phyloP scores from a whole-genome alignment of 2,113 vertebrate genomes.

The Nanger granti region DNA sequence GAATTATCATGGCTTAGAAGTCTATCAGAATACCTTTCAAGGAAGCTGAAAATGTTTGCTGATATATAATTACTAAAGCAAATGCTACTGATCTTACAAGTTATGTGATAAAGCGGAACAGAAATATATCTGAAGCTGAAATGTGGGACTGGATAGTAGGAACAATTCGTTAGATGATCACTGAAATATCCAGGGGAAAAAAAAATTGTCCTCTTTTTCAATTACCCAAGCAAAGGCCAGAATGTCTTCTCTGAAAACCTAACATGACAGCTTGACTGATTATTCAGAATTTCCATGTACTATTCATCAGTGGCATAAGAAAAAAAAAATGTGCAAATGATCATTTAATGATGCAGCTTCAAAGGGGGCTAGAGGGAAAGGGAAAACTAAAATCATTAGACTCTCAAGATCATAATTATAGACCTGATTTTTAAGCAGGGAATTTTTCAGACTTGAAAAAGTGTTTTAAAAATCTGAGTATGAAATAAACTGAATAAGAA shows the following conservation, averaged over 20 bases:
- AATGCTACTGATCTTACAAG: background rate
- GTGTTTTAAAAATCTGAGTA: background rate
- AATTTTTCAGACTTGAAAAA: background rate
- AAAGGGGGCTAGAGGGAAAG: background rate
- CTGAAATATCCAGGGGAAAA: background rate
- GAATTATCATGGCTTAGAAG: background rate
- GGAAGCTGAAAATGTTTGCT: background rate
- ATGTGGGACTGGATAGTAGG: background rate
- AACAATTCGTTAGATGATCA: background rate
- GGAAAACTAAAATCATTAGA: background rate
- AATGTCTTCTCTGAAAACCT: background rate
- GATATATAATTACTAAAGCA: background rate
- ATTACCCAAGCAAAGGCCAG: background rate
- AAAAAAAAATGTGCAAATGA: background rate
- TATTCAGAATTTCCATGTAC: background rate
- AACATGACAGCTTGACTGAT: background rate
- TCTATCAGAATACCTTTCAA: background rate
- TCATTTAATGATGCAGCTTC: slow-evolving; percentile 26
- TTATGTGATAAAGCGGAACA: background rate
- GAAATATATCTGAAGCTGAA: background rate
- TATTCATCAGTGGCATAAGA: background rate
- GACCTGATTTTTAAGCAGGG: background rate
- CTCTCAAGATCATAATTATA: background rate
- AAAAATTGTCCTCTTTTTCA: background rate
- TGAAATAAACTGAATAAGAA: background rate